Percentiles rank a stretch among this genome's conserved stretches.
These are phyloP conservation scores for Heliconius ismenius DNA, from an alignment of 2,888 invertebrate genomes.

Conservation along the genomic window DNA sequence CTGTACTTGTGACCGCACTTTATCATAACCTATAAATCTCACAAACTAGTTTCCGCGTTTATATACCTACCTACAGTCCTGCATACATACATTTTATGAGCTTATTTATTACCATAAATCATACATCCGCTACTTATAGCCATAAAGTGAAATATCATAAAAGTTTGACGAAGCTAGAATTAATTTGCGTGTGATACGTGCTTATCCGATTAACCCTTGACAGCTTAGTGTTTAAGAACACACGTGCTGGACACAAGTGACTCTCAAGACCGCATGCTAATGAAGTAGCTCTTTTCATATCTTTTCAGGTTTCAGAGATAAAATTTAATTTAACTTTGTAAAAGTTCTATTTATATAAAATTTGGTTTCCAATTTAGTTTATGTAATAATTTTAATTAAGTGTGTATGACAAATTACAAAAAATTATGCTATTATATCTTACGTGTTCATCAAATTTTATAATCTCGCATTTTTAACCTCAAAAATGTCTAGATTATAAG, in stretches of 20 bases:
- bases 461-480: neutral
- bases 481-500: neutral
- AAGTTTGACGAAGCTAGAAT: conserved; percentile 54
- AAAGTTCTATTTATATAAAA: neutral
- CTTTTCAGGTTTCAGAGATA: conserved; percentile 3
- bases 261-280: conserved; percentile 35
- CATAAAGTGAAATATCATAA: conserved; percentile 59
- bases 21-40: conserved; percentile 64
- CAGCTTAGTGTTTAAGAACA: conserved; percentile 15
- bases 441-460: neutral
- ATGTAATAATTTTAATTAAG: neutral
- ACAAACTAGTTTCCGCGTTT: conserved; percentile 58
- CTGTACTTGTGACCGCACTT: conserved; percentile 26
- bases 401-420: neutral
- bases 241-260: conserved; percentile 31
- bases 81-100: conserved; percentile 58
- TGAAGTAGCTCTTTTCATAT: conserved; percentile 19
- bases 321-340: neutral
- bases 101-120: conserved; percentile 71
- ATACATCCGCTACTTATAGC: conserved; percentile 71
- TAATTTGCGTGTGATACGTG: conserved; percentile 58
- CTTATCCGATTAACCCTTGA: conserved; percentile 49
- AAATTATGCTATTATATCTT: neutral
- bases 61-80: conserved; percentile 54
- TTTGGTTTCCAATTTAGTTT: neutral